These are phyloP conservation scores for Malacoctenus gilli DNA, from an alignment of 2,797 vertebrate genomes.

Conservation along the genomic window DNA sequence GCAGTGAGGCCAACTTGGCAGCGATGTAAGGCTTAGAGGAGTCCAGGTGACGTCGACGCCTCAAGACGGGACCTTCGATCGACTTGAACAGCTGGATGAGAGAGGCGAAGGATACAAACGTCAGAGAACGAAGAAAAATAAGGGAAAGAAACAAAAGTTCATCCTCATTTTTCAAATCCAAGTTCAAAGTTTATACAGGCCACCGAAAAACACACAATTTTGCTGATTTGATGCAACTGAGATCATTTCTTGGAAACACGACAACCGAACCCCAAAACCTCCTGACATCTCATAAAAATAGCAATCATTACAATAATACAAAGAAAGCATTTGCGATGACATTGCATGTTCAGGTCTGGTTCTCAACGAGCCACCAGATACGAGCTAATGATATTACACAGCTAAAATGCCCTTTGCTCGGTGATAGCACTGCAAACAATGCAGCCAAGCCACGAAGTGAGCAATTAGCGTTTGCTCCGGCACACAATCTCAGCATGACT, in stretches of 20 bases:
- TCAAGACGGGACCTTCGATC: conserved; percentile 80
- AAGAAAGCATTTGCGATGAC: background rate
- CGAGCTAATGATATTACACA: conserved; percentile 46
- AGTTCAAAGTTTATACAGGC: too few relatives aligned
- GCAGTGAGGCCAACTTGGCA: conserved; percentile 89
- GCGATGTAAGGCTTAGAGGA: conserved; percentile 90
- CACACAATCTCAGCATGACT: conserved; percentile 66
- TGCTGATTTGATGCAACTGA: too few relatives aligned
- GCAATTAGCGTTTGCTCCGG: conserved; percentile 70
- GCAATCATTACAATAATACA: background rate
- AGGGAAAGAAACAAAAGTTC: too few relatives aligned
- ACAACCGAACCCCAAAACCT: too few relatives aligned
- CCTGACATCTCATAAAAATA: too few relatives aligned
- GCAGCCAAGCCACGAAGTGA: conserved; percentile 61
- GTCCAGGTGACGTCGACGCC: conserved; percentile 86
- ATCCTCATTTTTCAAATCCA: too few relatives aligned
- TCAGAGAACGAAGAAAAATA: too few relatives aligned
- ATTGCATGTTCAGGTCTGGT: conserved; percentile 12
- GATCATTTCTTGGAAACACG: too few relatives aligned
- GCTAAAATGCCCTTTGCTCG: conserved; percentile 64
- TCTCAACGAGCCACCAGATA: conserved; percentile 22
- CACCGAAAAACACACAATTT: too few relatives aligned
- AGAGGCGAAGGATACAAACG: conserved; percentile 15
- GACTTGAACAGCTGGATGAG: conserved; percentile 87
- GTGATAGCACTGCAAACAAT: conserved; percentile 64